A percentile compares a stretch with the other conserved stretches of the same genome.
Conservation (phyloP, 2,113 vertebrate genomes). For the Macaca fascicularis region DNA sequence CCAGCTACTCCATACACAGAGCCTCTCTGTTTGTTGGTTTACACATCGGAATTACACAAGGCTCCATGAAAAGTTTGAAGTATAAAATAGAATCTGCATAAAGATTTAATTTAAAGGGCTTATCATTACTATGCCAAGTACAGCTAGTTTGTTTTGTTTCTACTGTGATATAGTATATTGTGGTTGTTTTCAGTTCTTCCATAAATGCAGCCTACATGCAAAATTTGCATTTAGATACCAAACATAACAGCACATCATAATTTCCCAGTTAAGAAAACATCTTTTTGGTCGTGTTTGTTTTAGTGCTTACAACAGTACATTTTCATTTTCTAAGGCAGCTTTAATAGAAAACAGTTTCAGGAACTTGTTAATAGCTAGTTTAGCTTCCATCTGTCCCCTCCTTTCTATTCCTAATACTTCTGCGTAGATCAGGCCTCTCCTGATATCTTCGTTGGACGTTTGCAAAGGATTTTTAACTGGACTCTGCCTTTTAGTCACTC, state of each 20-base stretch:
- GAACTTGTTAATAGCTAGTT: conserved; percentile 67
- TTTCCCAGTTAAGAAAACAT: conserved; percentile 79
- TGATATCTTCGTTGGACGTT: neutral
- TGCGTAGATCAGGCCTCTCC: neutral
- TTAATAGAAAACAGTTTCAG: conserved; percentile 66
- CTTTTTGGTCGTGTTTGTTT: conserved; percentile 76
- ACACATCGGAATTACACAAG: conserved; percentile 81
- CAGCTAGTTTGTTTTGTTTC: conserved; percentile 72
- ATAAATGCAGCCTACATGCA: conserved; percentile 76
- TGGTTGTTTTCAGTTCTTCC: conserved; percentile 64
- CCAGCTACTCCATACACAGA: conserved; percentile 82
- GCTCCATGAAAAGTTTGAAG: conserved; percentile 74
- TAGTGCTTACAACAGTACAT: conserved; percentile 70
- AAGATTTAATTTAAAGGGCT: conserved; percentile 76
- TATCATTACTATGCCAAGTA: conserved; percentile 74
- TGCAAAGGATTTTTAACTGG: conserved; percentile 11
- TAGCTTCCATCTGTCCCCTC: conserved; percentile 69
- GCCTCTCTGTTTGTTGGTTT: conserved; percentile 81
- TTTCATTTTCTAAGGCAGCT: conserved; percentile 71
- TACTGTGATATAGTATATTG: conserved; percentile 67
- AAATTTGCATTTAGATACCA: conserved; percentile 77
- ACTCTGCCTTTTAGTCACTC: neutral
- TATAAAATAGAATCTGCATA: conserved; percentile 74
- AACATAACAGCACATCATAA: conserved; percentile 75
- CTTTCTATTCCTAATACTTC: neutral